Conservation (phyloP, 2,797 vertebrate genomes). For the Lacerta viridis region DNA sequence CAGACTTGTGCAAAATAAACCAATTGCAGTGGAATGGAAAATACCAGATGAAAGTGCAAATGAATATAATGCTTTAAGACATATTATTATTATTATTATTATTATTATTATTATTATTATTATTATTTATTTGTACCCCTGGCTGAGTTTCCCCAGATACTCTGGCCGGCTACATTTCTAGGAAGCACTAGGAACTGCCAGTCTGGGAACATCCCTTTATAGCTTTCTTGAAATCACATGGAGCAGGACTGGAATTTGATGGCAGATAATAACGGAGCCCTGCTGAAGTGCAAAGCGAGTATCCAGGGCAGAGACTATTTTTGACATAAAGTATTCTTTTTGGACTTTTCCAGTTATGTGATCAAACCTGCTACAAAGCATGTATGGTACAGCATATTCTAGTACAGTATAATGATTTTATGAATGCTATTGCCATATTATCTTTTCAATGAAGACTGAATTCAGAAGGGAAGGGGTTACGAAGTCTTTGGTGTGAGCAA, state of each 20-base stretch:
- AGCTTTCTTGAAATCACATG: background rate
- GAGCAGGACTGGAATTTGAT: background rate
- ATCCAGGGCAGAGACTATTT: background rate
- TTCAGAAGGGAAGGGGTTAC: conserved; percentile 62
- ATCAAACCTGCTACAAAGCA: background rate
- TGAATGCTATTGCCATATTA: background rate
- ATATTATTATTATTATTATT: too few relatives aligned
- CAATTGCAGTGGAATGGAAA: too few relatives aligned
- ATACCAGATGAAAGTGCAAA: too few relatives aligned
- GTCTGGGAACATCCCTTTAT: background rate
- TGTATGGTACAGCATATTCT: background rate
- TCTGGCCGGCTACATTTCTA: background rate
- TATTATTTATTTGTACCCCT: too few relatives aligned
- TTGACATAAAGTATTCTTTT: background rate
- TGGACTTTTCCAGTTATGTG: background rate
- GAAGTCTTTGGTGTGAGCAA: conserved; percentile 54
- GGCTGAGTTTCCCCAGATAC: too few relatives aligned
- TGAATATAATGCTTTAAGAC: too few relatives aligned
- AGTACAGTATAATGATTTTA: conserved; percentile 3
- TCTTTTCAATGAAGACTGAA: background rate
- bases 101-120: too few relatives aligned
- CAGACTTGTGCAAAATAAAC: too few relatives aligned
- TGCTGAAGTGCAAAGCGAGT: background rate
- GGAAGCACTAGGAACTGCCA: background rate
- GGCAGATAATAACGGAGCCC: background rate